A percentile compares a stretch with the other conserved stretches of the same genome.
Conservation (phyloP, 2,888 invertebrate species). For the Lasioglossum marginatum region DNA sequence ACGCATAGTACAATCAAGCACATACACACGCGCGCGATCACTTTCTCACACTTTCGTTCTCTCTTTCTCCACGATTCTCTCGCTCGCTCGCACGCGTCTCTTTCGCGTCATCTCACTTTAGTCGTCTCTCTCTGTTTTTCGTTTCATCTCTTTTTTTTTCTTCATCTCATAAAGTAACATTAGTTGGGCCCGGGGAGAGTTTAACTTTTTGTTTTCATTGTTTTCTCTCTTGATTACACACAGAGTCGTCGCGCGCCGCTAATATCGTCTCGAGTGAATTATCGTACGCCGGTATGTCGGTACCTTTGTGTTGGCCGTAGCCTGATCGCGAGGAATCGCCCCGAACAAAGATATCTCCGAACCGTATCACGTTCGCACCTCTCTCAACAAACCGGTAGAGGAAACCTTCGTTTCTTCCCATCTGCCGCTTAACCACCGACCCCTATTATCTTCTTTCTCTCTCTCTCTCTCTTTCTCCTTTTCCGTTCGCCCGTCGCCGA, state of each 20-base stretch:
- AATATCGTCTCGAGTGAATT: conserved; percentile 47
- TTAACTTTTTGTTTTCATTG: conserved; percentile 69
- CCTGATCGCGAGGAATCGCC: neutral
- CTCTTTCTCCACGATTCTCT: neutral
- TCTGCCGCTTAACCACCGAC: neutral
- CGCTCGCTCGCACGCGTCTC: conserved; percentile 28
- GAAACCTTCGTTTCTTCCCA: neutral
- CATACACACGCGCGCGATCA: neutral
- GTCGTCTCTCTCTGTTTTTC: conserved; percentile 26
- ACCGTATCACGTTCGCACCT: conserved; percentile 21
- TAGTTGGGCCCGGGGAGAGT: conserved; percentile 84
- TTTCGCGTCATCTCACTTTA: conserved; percentile 16
- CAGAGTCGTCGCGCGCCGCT: conserved; percentile 73
- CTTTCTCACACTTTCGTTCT: conserved; percentile 3
- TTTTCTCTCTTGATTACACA: conserved; percentile 59
- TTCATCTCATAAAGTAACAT: conserved; percentile 74
- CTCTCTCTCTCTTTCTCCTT: conserved; percentile 10
- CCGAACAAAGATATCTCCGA: neutral
- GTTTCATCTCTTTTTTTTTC: conserved; percentile 41
- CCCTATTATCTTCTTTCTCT: neutral
- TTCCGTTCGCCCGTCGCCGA: neutral
- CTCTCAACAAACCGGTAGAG: neutral
- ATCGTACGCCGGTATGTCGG: conserved; percentile 10
- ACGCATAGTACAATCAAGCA: neutral
- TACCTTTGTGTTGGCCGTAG: conserved; percentile 1